Conservation (phyloP, 2,888 invertebrate genomes). For the Cataglyphis albicans region DNA sequence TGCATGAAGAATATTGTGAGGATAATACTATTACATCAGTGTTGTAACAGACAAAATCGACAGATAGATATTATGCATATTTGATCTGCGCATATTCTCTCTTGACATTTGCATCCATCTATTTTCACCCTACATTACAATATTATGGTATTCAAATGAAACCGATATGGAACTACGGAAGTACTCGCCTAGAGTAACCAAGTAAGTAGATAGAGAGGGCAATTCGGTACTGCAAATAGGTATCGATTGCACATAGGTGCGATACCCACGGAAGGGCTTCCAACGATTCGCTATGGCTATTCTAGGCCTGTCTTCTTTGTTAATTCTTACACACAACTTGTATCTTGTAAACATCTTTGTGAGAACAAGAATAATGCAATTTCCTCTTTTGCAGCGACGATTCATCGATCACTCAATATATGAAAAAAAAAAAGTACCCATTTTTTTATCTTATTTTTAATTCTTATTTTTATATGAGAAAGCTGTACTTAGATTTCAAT, state of each 20-base stretch:
- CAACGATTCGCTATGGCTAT: slow-evolving; percentile 71
- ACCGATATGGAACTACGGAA: slow-evolving; percentile 68
- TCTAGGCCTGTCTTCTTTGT: slow-evolving; percentile 60
- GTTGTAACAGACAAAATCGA: not conserved
- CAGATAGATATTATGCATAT: slow-evolving; percentile 70
- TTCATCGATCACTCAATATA: slow-evolving; percentile 20
- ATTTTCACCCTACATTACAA: slow-evolving; percentile 54
- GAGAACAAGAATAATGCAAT: slow-evolving; percentile 59
- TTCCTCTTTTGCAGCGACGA: slow-evolving; percentile 58
- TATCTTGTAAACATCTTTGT: slow-evolving; percentile 71
- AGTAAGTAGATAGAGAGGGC: slow-evolving; percentile 30
- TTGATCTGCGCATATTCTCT: slow-evolving; percentile 63
- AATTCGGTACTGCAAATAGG: slow-evolving; percentile 68
- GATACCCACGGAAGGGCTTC: slow-evolving; percentile 74
- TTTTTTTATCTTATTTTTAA: slow-evolving; percentile 61
- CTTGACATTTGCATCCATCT: slow-evolving; percentile 57
- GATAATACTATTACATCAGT: not conserved
- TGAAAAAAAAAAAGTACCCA: not conserved
- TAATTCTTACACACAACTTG: slow-evolving; percentile 60
- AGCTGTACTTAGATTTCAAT: not conserved
- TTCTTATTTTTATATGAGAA: slow-evolving; percentile 44
- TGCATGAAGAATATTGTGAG: not conserved
- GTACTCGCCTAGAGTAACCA: slow-evolving; percentile 59
- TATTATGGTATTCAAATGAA: slow-evolving; percentile 61
- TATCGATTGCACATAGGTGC: slow-evolving; percentile 78